These are phyloP conservation scores for Urosaurus nigricauda DNA, from an alignment of 2,797 vertebrate species.

Conservation along the genomic window DNA sequence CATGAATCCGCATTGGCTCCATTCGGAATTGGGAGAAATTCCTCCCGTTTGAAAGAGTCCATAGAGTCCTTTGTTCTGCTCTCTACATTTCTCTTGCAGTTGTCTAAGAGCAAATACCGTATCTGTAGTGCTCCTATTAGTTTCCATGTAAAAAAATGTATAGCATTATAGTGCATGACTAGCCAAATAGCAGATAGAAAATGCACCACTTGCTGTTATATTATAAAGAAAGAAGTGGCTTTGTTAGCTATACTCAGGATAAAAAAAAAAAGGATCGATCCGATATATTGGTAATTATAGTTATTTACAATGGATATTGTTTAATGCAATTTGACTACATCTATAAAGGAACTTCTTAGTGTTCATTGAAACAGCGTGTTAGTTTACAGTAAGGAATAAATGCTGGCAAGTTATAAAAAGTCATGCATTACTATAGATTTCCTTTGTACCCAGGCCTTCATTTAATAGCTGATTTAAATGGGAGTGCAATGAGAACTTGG, in stretches of 20 bases:
- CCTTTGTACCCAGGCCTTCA: constrained; percentile 52
- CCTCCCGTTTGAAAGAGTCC: too few relatives aligned
- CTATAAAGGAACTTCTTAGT: constrained; percentile 34
- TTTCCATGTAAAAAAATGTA: background rate
- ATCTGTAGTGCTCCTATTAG: too few relatives aligned
- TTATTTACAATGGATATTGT: constrained; percentile 41
- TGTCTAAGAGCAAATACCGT: too few relatives aligned
- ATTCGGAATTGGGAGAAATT: too few relatives aligned
- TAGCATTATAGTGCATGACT: background rate
- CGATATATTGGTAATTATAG: constrained; percentile 30
- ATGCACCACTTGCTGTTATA: background rate
- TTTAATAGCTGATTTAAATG: constrained; percentile 63
- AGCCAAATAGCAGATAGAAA: background rate
- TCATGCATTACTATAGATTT: constrained; percentile 44
- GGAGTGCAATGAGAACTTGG: constrained; percentile 46
- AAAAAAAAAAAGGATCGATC: constrained; percentile 21
- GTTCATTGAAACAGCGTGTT: constrained; percentile 25
- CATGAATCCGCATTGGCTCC: too few relatives aligned
- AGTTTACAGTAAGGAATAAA: constrained; percentile 19
- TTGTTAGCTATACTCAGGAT: constrained; percentile 27
- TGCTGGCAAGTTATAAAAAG: constrained; percentile 55
- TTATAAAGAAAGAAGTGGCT: constrained; percentile 28
- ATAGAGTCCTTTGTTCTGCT: too few relatives aligned
- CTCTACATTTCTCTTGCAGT: too few relatives aligned
- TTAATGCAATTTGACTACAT: constrained; percentile 46